Base-by-base conservation (phyloP, 2,888 invertebrate species). In the Crocallis elinguaria region DNA sequence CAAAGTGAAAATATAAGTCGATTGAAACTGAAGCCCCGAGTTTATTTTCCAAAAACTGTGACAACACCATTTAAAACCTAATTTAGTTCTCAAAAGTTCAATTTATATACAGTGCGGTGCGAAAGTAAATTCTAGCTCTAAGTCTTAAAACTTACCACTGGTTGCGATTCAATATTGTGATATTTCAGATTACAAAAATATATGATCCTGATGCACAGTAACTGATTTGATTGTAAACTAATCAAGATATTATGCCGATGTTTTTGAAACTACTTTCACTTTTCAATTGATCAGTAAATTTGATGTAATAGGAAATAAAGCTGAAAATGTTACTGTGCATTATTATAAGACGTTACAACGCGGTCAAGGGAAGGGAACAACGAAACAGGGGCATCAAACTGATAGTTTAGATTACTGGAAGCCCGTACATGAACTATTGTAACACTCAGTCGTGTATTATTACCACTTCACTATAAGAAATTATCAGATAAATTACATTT, bases 361-460 rank as follows among this genome's bases (percentile, higher is more conserved):
- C 45, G 41, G 57, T 45, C 59, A 43, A 49, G 52, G 37, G 50
- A 41, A 54, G 60, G 56, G 56, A 42, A 48, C 48, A 59, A 66
- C 35, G 11, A 30, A 57, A 56, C 29, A 58, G 58, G 46, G 84
- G 76, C 81, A 67, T 82, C 75, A 80, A 86, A 86, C 70, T 80
- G 83, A 70, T 59, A 68, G 77, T 82, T 79, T 84, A 86, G 80
- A 80, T 74, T 87, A 88, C 82, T 91, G 90, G 90, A 91, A 91
- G 90, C 90, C 90, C 90, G 67, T 81, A 88, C 88, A 89, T 86
- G 86, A 81, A 80, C 87, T 83, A 84, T 84, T 80, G 78, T 81
- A 84, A 87, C 87, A 79, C 77, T 88, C 88, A 90, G 89, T 89
- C 89, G 79, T 80, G 66, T 82, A 21, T 88, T 84, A 88, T 84